Evolutionary conservation across 2,113 vertebrate genomes (phyloP).

Genomic region (Thomomys bottae): DNA sequence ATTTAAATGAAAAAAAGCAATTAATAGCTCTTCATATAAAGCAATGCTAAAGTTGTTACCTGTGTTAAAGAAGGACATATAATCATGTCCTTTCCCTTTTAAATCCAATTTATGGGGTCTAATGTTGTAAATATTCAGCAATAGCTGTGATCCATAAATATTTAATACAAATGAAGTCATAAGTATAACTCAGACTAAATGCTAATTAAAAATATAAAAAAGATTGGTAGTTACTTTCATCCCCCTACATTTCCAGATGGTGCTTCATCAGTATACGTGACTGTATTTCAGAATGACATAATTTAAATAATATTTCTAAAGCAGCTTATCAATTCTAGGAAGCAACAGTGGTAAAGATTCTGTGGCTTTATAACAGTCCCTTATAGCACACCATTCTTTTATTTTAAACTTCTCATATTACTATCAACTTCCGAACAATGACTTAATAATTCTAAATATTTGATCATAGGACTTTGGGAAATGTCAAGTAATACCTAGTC

Average conservation of each 20-base stretch:
- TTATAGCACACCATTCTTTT: conserved; percentile 51
- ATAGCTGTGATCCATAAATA: conserved; percentile 76
- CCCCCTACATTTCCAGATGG: conserved; percentile 73
- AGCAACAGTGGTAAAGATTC: not conserved
- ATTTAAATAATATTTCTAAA: conserved; percentile 70
- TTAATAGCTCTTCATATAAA: conserved; percentile 19
- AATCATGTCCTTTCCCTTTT: conserved; percentile 55
- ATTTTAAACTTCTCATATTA: conserved; percentile 2
- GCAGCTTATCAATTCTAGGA: conserved; percentile 42
- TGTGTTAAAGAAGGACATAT: conserved; percentile 52
- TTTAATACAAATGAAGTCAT: conserved; percentile 83
- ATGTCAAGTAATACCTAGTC: not conserved
- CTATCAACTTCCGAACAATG: not conserved
- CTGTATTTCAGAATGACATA: conserved; percentile 73
- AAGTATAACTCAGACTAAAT: conserved; percentile 72
- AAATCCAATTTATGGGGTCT: conserved; percentile 60
- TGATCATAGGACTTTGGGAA: not conserved
- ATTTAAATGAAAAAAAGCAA: conserved; percentile 34
- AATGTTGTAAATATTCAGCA: conserved; percentile 71
- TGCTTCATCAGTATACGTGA: conserved; percentile 74
- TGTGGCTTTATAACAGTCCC: conserved; percentile 52
- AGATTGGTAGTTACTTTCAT: conserved; percentile 66
- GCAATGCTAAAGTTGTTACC: not conserved
- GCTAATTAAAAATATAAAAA: conserved; percentile 80
- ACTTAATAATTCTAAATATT: conserved; percentile 47